Conservation (phyloP, 2,113 vertebrate genomes). For the Quiscalus mexicanus region DNA sequence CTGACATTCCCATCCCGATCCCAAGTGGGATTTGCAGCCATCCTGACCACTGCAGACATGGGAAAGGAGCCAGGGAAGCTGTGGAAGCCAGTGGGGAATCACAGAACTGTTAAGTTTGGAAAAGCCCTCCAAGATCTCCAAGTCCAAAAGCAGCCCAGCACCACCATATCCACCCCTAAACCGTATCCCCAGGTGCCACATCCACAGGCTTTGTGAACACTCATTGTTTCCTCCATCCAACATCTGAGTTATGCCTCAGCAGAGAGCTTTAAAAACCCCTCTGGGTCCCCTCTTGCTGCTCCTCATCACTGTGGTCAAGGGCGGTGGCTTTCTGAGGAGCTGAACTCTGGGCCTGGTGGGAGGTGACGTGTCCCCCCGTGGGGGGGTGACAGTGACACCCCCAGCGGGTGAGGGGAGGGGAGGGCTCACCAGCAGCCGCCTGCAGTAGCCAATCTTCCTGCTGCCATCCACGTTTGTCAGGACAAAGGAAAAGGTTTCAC, state of each 20-base stretch:
- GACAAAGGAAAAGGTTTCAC: slow-evolving; percentile 96
- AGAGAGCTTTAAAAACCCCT: not conserved
- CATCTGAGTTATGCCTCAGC: not conserved
- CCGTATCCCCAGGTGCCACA: not conserved
- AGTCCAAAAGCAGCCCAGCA: not conserved
- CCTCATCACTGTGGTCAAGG: not conserved
- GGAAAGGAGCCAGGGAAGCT: not conserved
- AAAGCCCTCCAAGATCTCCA: not conserved
- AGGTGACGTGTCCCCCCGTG: accelerated
- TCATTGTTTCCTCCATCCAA: not conserved
- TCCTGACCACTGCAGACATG: not conserved
- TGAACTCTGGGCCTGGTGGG: not conserved
- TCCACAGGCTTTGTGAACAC: not conserved
- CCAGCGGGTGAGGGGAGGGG: not conserved
- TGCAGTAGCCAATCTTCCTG: slow-evolving; percentile 94
- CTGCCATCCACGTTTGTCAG: slow-evolving; percentile 93
- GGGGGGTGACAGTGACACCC: not conserved
- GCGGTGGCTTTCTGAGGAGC: not conserved
- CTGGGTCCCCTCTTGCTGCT: not conserved
- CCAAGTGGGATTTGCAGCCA: not conserved
- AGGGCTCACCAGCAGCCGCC: slow-evolving; percentile 87
- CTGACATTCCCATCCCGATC: not conserved
- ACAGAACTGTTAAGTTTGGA: accelerated
- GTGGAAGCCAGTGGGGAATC: not conserved
- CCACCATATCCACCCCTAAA: not conserved